Evolutionary conservation across 1,140 invertebrate species (phyloP), one percentile per base, ranked within the genome.

Genomic region (Stegodyphus mimosarum): DNA sequence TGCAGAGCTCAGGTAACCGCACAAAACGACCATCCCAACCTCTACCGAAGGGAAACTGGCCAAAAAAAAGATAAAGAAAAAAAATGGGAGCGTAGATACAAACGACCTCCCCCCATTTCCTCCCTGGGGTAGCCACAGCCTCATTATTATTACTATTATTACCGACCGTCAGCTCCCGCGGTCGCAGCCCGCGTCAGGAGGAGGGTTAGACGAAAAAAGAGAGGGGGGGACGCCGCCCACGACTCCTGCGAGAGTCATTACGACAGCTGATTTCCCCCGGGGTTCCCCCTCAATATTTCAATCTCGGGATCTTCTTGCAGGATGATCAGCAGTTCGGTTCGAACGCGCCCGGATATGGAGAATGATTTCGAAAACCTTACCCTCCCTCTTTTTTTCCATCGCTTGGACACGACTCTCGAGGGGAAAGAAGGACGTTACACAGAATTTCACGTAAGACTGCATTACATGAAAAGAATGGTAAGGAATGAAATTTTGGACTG

Each of bases 201-300:
- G 55, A 15, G 15, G 55, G 55, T 15, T 1, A 53, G n/a, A 71
- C 18, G 69, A 3, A 10, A 33, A 33, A 33, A 33, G 33, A 33
- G 33, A 33, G 33, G 33, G 33, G 33, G 33, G 33, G 33, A 33
- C 33, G 33, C 33, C 33, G 33, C 33, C 33, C 18, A 7, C 74
- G 74, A 64, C 55, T 76, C 74, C 74, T 60, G 18, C 50, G 74
- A 64, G 74, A 76, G 60, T 76, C 74, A 76, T 76, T 76, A 76
- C 11, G 17, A 6, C 74, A 10, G 17, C 15, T 63, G 74, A 76
- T 76, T 76, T 76, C 74, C 60, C 74, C 17, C 7, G 53, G 55
- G 73, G 53, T 50, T 11, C 6, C 9, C 6, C 17, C 17, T 52
- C 55, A 52, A 75, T 75, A 63, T 75, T 75, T 75, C 73, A 75